Base-by-base conservation (phyloP, 2,888 invertebrate genomes). In the Hirtodrosophila confusa region DNA sequence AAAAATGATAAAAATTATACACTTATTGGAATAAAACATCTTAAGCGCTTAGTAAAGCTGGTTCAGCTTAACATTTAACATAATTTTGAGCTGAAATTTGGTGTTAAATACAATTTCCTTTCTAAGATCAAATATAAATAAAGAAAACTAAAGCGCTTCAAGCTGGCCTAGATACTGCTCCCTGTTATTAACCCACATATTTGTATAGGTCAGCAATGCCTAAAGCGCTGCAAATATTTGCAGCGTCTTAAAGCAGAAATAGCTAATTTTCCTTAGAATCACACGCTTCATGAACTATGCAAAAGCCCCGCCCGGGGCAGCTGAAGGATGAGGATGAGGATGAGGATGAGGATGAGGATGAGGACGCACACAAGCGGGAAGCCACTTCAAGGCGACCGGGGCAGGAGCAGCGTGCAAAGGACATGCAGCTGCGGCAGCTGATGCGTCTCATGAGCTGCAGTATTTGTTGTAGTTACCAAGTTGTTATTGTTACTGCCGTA, bases 201-300 rank as follows among this genome's bases (percentile, higher is more conserved):
- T n/a, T 17, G 23, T 3, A 4, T 12, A 10, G 24, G 23, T 51
- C 8, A 40, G 12, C n/a, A 12, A 29, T 8, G 4, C 11, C 17
- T n/a, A 12, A 50, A 31, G 41, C 17, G 24, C 7, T 43, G 4
- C 33, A 23, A 63, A 49, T 61, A 41, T 29, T 29, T 35, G 36
- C 41, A 41, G 29, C 36, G 33, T 53, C 23, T 61, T 47, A 27
- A 50, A 60, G 8, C 50, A 27, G 31, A 47, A 58, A 37, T 50
- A 44, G 45, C 39, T 69, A 66, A 69, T 69, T 61, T 53, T 29
- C 48, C 49, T 53, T 74, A 54, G 50, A 74, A 75, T 72, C 64
- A 70, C 48, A 63, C 50, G 72, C 78, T 45, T 56, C 63, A 61
- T 65, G 57, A 67, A 68, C 55, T 68, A 58, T 60, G 69, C 72